A percentile compares a stretch with the other conserved stretches of the same genome.
Conservation (phyloP, 2,888 invertebrate species). For the Archaeoteleia sp. region DNA sequence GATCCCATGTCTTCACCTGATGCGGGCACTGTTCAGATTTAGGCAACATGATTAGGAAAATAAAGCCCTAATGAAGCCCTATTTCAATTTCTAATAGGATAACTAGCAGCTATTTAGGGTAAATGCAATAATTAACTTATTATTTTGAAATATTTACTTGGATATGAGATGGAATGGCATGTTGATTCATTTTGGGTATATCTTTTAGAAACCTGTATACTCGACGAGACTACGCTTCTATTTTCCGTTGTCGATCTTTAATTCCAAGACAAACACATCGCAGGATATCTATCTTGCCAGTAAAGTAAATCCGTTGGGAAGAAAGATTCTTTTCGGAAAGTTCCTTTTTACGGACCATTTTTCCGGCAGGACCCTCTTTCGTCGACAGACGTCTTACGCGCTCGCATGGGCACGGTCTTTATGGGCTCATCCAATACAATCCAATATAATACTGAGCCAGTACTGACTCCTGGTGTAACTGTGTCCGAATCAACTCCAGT, state of each 20-base stretch:
- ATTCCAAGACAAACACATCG: conserved; percentile 19
- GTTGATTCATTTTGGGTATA: too few species aligned
- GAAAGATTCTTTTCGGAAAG: conserved; percentile 13
- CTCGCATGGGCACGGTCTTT: neutral
- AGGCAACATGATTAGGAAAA: too few species aligned
- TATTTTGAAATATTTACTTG: too few species aligned
- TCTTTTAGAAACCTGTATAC: too few species aligned
- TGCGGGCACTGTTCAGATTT: too few species aligned
- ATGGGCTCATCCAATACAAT: neutral
- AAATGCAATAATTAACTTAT: too few species aligned
- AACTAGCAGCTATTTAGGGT: too few species aligned
- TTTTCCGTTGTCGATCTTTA: neutral
- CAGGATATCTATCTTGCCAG: conserved; percentile 13
- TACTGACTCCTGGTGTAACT: conserved; percentile 55
- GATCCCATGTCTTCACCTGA: too few species aligned
- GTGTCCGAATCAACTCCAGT: conserved; percentile 33
- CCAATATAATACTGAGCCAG: conserved; percentile 47
- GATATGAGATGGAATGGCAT: too few species aligned
- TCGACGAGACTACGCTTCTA: too few species aligned
- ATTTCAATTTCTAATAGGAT: too few species aligned
- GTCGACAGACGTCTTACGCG: conserved; percentile 2
- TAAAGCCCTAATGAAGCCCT: too few species aligned
- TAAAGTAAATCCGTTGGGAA: conserved; percentile 25
- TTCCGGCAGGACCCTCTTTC: conserved; percentile 4
- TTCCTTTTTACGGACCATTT: conserved; percentile 23